Conservation (phyloP, 1,140 invertebrate species). For the Microvelia longipes region DNA sequence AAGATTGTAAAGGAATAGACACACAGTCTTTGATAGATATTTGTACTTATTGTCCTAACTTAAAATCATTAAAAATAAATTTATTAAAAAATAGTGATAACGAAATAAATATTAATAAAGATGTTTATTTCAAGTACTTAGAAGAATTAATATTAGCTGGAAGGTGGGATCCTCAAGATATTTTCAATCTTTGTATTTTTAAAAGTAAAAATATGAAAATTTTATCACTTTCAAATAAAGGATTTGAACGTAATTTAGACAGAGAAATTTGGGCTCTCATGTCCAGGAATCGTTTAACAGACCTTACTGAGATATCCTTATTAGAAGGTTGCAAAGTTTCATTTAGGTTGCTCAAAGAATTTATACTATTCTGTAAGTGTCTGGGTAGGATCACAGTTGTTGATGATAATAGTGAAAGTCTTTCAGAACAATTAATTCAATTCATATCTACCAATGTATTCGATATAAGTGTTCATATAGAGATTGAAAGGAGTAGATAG, state of each 20-base stretch:
- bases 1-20: not conserved
- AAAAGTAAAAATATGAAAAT: not conserved
- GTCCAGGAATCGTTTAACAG: not conserved
- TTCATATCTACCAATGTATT: not conserved
- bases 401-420: not conserved
- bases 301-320: not conserved
- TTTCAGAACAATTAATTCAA: not conserved
- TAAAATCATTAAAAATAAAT: constrained; percentile 4
- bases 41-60: constrained; percentile 1
- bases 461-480: not conserved
- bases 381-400: not conserved
- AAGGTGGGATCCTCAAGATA: not conserved
- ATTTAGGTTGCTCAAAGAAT: not conserved
- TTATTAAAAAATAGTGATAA: not conserved
- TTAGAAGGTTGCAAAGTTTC: not conserved
- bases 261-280: not conserved
- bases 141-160: constrained; percentile 2
- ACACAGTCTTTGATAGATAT: not conserved
- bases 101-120: not conserved
- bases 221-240: not conserved
- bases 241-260: not conserved
- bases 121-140: constrained; percentile 1
- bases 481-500: not conserved
- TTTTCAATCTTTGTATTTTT: constrained; percentile 4
- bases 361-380: not conserved